These are phyloP conservation scores for Xylocampa areola DNA, from an alignment of 2,888 invertebrate species.

Conservation along the genomic window DNA sequence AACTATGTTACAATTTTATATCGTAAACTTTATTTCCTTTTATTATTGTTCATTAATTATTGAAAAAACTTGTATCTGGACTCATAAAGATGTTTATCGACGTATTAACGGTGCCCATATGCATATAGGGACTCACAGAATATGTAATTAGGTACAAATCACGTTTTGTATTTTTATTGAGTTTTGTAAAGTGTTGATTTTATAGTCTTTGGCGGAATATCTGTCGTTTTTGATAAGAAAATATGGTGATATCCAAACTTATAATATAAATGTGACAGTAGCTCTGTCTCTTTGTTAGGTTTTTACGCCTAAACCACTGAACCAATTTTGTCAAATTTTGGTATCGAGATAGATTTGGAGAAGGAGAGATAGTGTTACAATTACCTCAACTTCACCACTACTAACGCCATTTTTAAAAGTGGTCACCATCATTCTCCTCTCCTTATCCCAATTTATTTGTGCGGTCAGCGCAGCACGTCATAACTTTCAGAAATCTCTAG, in stretches of 20 bases:
- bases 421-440: too few species aligned
- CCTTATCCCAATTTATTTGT: too few species aligned
- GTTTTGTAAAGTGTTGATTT: conserved; percentile 31
- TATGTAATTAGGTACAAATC: conserved; percentile 38
- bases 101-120: conserved; percentile 46
- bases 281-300: too few species aligned
- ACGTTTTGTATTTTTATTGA: conserved; percentile 10
- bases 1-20: conserved; percentile 86
- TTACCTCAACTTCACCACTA: too few species aligned
- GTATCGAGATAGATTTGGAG: too few species aligned
- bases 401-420: too few species aligned
- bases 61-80: conserved; percentile 65
- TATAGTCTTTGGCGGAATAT: conserved; percentile 15
- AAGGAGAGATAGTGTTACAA: too few species aligned
- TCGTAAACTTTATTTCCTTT: conserved; percentile 83
- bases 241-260: neutral
- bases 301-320: too few species aligned
- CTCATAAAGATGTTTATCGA: conserved; percentile 63
- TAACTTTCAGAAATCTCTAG: too few species aligned
- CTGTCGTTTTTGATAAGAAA: conserved; percentile 12
- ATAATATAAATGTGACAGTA: too few species aligned
- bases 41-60: conserved; percentile 80
- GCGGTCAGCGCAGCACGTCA: too few species aligned
- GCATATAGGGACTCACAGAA: conserved; percentile 27
- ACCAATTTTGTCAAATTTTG: too few species aligned